Base-by-base conservation (phyloP, 2,113 vertebrate species). In the Anthoscopus minutus region DNA sequence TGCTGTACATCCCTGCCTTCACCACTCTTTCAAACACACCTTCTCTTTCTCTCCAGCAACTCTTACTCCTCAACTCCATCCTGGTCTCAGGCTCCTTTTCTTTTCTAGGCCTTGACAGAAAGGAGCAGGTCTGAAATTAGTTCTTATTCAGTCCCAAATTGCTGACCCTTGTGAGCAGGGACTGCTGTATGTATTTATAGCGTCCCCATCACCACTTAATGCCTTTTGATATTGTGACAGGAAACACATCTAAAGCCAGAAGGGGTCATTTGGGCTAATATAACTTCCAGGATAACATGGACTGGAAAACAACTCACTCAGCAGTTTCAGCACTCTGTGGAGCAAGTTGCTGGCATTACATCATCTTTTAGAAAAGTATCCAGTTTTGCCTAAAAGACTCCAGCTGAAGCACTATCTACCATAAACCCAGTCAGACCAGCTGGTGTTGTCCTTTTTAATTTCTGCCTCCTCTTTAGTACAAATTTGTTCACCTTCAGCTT, bases 191-290 rank as follows among this genome's bases (percentile, higher is more conserved):
- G 37, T 1, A 2, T 44, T 91, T 89, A 60, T 0, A 45, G 60
- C 1, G 0, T 86, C 73, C 83, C 6, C 1, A 64, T 89, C 80
- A 65, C 69, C 69, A 42, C 48, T 90, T 90, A 93, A 87, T 19
- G 30, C 22, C 69, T 84, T 94, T 86, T 69, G 91, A 64, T 92
- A 91, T 69, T 89, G 88, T 73, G 91, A 76, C 56, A 88, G 86
- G 80, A 92, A 83, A 76, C 67, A 73, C 21, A 25, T 54, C 35
- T 62, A 37, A 81, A 90, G 82, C 30, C 61, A 86, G 76, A 54
- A 92, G 40, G 65, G 82, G 72, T 92, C 88, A 74, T 35, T 13
- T 78, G 61, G 48, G 72, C 93, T 94, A 93, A 92, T 93, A 67
- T 42, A 81, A 94, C 86, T 82, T 81, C 57, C 61, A 86, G 67